A percentile compares a stretch with the other conserved stretches of the same genome.
Conservation (phyloP, 2,797 vertebrate species). For the Pterois miles region DNA sequence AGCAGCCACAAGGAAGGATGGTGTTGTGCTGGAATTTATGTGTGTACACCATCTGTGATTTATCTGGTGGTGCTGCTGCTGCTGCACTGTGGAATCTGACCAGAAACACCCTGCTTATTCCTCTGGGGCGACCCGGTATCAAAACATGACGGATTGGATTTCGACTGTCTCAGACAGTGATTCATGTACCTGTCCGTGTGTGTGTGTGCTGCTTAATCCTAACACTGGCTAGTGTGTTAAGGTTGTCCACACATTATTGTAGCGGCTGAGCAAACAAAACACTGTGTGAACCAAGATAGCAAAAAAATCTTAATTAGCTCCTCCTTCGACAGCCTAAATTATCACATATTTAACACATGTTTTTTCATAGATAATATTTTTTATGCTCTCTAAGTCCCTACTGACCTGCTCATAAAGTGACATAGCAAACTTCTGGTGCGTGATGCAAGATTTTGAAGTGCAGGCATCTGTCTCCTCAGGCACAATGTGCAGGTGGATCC, state of each 20-base stretch:
- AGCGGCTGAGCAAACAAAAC: constrained; percentile 19
- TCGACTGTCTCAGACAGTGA: constrained; percentile 65
- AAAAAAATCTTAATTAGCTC: not conserved
- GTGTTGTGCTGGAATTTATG: constrained; percentile 42
- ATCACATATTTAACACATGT: not conserved
- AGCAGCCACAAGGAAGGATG: constrained; percentile 32
- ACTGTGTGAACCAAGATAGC: not conserved
- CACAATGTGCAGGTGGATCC: constrained; percentile 95
- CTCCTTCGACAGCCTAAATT: not conserved
- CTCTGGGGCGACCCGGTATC: constrained; percentile 51
- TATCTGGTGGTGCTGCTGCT: constrained; percentile 43
- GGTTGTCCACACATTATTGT: constrained; percentile 11
- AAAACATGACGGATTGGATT: constrained; percentile 74
- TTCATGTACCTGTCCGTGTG: constrained; percentile 56
- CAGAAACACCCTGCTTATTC: constrained; percentile 59
- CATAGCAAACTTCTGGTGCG: constrained; percentile 99
- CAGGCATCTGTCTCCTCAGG: constrained; percentile 94
- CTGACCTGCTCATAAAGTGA: constrained; percentile 96
- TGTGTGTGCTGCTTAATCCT: constrained; percentile 29
- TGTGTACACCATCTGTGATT: constrained; percentile 55
- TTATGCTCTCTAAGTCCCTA: not conserved
- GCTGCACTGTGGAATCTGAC: constrained; percentile 43
- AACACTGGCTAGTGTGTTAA: constrained; percentile 14
- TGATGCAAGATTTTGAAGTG: constrained; percentile 95
- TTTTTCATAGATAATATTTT: not conserved